These are phyloP conservation scores for Harpagifer antarcticus DNA, from an alignment of 2,797 vertebrate species.

Conservation along the genomic window DNA sequence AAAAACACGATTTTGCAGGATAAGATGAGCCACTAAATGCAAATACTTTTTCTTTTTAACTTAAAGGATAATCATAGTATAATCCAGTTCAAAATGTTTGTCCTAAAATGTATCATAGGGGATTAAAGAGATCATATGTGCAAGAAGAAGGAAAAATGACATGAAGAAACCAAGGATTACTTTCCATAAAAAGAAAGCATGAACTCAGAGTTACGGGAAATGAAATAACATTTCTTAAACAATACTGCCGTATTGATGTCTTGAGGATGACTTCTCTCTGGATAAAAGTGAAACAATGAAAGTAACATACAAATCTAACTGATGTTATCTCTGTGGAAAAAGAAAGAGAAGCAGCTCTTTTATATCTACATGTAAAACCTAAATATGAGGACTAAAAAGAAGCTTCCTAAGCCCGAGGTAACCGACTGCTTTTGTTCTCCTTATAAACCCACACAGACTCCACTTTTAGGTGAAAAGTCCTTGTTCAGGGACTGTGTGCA, in stretches of 20 bases:
- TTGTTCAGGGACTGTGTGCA: constrained; percentile 11
- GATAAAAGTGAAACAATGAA: not conserved
- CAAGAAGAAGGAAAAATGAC: not conserved
- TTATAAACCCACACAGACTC: not conserved
- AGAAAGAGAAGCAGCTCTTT: not conserved
- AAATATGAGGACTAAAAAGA: not conserved
- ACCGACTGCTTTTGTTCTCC: not conserved
- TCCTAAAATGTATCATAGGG: not conserved
- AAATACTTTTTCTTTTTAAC: too few relatives aligned
- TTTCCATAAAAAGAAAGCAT: not conserved
- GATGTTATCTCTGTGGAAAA: not conserved
- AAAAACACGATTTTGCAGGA: not conserved
- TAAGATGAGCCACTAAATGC: not conserved
- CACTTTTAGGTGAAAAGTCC: constrained; percentile 26
- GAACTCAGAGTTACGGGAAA: not conserved
- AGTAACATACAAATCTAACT: not conserved
- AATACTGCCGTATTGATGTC: not conserved
- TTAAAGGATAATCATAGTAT: not conserved
- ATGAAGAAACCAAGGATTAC: not conserved
- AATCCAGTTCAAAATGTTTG: not conserved
- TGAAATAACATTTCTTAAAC: too few relatives aligned
- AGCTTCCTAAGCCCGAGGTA: too few relatives aligned
- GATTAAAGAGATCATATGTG: not conserved
- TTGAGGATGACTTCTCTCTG: not conserved
- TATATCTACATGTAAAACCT: not conserved